These are phyloP conservation scores for Blera fallax DNA, from an alignment of 2,888 invertebrate species.

Conservation along the genomic window DNA sequence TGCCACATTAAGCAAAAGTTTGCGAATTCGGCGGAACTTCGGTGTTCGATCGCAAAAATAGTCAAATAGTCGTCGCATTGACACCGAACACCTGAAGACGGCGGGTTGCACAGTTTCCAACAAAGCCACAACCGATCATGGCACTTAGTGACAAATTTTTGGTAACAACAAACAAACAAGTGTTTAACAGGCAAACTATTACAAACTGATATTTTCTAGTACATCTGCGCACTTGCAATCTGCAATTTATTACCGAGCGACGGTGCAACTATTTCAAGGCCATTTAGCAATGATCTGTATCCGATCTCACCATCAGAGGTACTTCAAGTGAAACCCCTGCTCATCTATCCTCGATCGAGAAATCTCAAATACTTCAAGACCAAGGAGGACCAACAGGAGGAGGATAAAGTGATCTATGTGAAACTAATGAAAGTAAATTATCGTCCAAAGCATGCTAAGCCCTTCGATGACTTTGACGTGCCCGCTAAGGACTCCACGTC, in stretches of 20 bases:
- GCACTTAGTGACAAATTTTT: conserved; percentile 10
- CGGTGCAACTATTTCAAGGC: conserved; percentile 28
- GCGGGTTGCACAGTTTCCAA: neutral
- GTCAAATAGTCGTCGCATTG: conserved; percentile 37
- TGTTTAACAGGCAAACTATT: neutral
- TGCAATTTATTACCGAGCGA: neutral
- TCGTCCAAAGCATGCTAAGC: conserved; percentile 75
- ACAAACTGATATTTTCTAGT: conserved; percentile 15
- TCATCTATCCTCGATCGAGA: conserved; percentile 76
- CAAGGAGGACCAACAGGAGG: conserved; percentile 45
- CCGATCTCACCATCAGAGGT: conserved; percentile 76
- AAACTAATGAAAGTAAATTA: conserved; percentile 77
- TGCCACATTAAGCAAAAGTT: conserved; percentile 18
- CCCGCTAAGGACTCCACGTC: conserved; percentile 72
- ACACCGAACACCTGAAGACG: conserved; percentile 18
- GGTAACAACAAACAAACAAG: conserved; percentile 2
- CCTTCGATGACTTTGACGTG: conserved; percentile 53
- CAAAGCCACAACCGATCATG: conserved; percentile 10
- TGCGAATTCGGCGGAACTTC: conserved; percentile 21
- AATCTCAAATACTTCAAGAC: conserved; percentile 62
- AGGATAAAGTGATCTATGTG: conserved; percentile 77
- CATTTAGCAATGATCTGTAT: conserved; percentile 41
- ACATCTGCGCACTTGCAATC: neutral
- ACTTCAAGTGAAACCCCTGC: conserved; percentile 77
- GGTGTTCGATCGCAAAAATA: conserved; percentile 34